A percentile compares a stretch with the other conserved stretches of the same genome.
Conservation (phyloP, 1,140 invertebrate genomes). For the Procambarus virginalis region DNA sequence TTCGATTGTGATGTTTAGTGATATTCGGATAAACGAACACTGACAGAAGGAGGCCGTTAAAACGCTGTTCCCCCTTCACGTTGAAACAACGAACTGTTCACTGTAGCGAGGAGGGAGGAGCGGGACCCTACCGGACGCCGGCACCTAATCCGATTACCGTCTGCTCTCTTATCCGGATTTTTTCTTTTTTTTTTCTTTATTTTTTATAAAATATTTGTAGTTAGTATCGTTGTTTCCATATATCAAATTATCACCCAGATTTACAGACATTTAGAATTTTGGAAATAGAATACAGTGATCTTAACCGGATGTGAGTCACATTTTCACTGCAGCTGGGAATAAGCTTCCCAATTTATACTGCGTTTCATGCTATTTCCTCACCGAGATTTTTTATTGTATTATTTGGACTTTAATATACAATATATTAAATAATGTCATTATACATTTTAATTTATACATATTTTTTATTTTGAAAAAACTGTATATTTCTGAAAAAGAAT, state of each 20-base stretch:
- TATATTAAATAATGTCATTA: background rate
- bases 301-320: too few relatives aligned
- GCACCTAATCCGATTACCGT: slow-evolving; percentile 46
- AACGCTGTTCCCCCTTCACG: slow-evolving; percentile 35
- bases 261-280: too few relatives aligned
- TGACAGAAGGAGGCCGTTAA: background rate
- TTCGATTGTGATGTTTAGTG: background rate
- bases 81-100: slow-evolving; percentile 53
- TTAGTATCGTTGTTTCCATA: too few relatives aligned
- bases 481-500: background rate
- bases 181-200: background rate
- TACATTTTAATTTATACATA: background rate
- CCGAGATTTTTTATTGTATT: background rate
- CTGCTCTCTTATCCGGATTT: slow-evolving; percentile 53
- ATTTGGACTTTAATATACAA: background rate
- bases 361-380: too few relatives aligned
- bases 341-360: too few relatives aligned
- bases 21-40: slow-evolving; percentile 19
- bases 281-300: too few relatives aligned
- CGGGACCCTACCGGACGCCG: slow-evolving; percentile 44
- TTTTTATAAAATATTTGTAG: background rate
- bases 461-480: background rate
- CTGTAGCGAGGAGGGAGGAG: slow-evolving; percentile 40
- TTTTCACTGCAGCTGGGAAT: too few relatives aligned
- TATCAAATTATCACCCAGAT: too few relatives aligned